Evolutionary conservation across 2,888 invertebrate species (phyloP).

Genomic region (Clunio marinus): DNA sequence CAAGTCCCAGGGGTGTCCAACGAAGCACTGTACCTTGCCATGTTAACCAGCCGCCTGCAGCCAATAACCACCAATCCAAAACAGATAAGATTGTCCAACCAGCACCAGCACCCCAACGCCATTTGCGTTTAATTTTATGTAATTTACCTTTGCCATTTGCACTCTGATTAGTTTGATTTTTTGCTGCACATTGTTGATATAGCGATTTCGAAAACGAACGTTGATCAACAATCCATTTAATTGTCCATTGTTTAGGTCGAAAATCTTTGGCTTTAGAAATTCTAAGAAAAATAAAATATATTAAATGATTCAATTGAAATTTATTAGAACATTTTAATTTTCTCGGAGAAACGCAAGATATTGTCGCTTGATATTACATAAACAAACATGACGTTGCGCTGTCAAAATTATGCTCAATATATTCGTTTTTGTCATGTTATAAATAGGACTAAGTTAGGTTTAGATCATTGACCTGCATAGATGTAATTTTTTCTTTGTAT

Average conservation of each 20-base stretch:
- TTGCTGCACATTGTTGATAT: background rate
- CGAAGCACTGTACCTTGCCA: constrained; percentile 62
- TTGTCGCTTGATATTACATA: too few relatives aligned
- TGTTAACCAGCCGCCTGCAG: constrained; percentile 54
- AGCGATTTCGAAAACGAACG: constrained; percentile 42
- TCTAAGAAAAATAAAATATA: background rate
- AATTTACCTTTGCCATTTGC: constrained; percentile 43
- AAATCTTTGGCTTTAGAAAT: constrained; percentile 47
- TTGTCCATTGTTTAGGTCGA: constrained; percentile 45
- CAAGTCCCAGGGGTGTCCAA: constrained; percentile 66
- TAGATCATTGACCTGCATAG: too few relatives aligned
- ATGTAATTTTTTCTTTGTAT: too few relatives aligned
- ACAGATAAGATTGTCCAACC: constrained; percentile 43
- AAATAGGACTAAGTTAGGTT: too few relatives aligned
- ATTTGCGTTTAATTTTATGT: constrained; percentile 42
- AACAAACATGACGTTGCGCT: too few relatives aligned
- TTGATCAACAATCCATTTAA: constrained; percentile 43
- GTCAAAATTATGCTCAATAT: too few relatives aligned
- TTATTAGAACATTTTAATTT: too few relatives aligned
- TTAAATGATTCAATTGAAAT: too few relatives aligned
- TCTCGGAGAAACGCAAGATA: too few relatives aligned
- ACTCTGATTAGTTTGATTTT: constrained; percentile 8
- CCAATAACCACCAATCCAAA: constrained; percentile 44
- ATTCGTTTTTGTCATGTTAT: too few relatives aligned
- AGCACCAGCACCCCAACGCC: constrained; percentile 42